A percentile compares a stretch with the other conserved stretches of the same genome.
Evolutionary conservation across 2,888 invertebrate genomes (phyloP).

Genomic region (Lampropteryx suffumata): DNA sequence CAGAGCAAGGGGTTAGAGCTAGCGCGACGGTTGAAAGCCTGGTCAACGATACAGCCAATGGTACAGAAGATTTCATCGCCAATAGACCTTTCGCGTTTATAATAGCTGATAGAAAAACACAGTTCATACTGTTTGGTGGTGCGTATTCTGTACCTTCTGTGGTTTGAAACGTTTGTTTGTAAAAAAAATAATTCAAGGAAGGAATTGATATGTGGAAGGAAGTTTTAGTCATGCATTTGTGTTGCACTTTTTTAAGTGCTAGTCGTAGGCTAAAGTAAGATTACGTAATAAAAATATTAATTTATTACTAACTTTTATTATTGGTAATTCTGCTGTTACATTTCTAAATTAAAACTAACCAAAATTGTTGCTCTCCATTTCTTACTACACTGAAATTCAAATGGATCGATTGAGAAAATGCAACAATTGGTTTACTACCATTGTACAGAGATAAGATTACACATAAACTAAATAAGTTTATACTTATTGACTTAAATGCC

Average conservation of each 20-base stretch:
- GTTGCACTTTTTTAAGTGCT: constrained; percentile 3
- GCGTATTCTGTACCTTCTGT: constrained; percentile 52
- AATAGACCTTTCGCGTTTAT: constrained; percentile 61
- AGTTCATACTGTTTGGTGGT: constrained; percentile 63
- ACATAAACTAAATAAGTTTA: too few species aligned
- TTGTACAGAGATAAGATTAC: too few species aligned
- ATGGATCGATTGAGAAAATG: too few species aligned
- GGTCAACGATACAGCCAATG: constrained; percentile 28
- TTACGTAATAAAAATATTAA: not conserved
- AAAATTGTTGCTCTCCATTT: too few species aligned
- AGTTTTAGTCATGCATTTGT: constrained; percentile 1
- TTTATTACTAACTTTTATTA: too few species aligned
- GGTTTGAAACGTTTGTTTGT: constrained; percentile 32
- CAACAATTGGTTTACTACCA: too few species aligned
- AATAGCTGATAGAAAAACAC: constrained; percentile 55
- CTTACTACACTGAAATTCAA: too few species aligned
- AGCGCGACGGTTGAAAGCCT: constrained; percentile 37
- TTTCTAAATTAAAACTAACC: too few species aligned
- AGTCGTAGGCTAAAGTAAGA: not conserved
- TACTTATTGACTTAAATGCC: too few species aligned
- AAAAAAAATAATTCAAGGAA: not conserved
- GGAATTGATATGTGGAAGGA: not conserved
- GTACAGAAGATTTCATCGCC: constrained; percentile 44
- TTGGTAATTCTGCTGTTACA: too few species aligned
- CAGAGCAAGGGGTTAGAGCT: constrained; percentile 52